A percentile compares a stretch with the other conserved stretches of the same genome.
phyloP scores from a whole-genome alignment of 2,113 vertebrate species.

The Fulmarus glacialis region DNA sequence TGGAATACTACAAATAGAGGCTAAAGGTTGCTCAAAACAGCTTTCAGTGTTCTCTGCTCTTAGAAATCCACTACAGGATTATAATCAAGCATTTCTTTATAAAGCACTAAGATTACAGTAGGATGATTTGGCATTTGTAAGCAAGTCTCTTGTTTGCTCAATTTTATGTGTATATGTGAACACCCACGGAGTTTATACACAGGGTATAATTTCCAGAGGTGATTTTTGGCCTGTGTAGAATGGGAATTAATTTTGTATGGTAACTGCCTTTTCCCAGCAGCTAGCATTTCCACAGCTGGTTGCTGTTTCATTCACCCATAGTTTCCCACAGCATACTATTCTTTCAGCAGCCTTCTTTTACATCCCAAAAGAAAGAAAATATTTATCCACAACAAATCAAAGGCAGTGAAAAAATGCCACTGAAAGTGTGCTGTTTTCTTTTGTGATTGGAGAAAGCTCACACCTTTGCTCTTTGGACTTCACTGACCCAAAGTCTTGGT shows the following conservation, averaged over 20 bases:
- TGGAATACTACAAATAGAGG: neutral
- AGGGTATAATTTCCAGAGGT: conserved; percentile 15
- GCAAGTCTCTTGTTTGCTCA: neutral
- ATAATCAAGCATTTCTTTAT: conserved; percentile 18
- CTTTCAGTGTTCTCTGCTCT: neutral
- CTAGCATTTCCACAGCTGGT: conserved; percentile 27
- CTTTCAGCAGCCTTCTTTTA: neutral
- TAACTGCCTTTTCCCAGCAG: conserved; percentile 22
- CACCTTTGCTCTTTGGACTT: neutral
- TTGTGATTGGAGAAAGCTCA: neutral
- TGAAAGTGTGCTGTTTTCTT: neutral
- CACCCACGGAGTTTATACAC: neutral
- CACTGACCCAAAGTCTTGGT: neutral
- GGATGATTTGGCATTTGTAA: neutral
- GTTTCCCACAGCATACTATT: neutral
- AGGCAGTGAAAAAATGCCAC: neutral
- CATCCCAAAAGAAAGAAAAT: neutral
- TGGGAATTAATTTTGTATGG: neutral
- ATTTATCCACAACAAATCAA: neutral
- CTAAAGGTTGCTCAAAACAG: neutral
- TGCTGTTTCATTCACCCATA: neutral
- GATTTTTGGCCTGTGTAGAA: conserved; percentile 1
- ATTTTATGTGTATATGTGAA: neutral
- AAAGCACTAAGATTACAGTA: neutral
- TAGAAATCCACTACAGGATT: neutral